Evolutionary conservation across 2,888 invertebrate species (phyloP).

Genomic region (Ennomos erosarius): DNA sequence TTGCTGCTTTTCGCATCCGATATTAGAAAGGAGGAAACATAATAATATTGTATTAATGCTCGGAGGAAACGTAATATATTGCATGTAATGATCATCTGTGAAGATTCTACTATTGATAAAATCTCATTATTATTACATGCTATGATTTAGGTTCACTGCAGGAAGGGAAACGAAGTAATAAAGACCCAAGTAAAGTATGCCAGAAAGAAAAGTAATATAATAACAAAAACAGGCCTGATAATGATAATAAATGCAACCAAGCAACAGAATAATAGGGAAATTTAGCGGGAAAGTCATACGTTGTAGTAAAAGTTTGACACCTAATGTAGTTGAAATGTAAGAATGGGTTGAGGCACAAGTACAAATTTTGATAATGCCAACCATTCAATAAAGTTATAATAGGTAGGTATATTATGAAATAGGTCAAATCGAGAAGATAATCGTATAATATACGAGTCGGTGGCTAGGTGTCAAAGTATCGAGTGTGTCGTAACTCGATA

Average conservation of each 20-base stretch:
- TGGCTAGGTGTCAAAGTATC: slow-evolving; percentile 73
- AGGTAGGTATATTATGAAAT: slow-evolving; percentile 45
- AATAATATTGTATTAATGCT: slow-evolving; percentile 44
- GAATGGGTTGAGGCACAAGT: background rate
- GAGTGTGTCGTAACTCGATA: slow-evolving; percentile 75
- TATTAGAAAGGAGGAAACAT: slow-evolving; percentile 38
- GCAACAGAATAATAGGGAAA: no score
- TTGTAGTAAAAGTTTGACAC: no score
- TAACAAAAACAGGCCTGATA: background rate
- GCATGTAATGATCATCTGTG: slow-evolving; percentile 27
- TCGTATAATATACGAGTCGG: slow-evolving; percentile 58
- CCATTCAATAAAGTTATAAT: slow-evolving; percentile 11
- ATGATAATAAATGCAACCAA: background rate
- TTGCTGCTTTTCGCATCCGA: slow-evolving; percentile 36
- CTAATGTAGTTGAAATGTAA: background rate
- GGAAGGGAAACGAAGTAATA: background rate
- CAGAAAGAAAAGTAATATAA: background rate
- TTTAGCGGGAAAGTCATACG: no score
- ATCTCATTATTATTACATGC: slow-evolving; percentile 21
- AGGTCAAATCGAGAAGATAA: slow-evolving; percentile 64
- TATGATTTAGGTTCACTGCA: slow-evolving; percentile 17
- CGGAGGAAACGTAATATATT: slow-evolving; percentile 34
- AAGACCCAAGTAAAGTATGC: background rate
- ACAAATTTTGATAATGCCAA: slow-evolving; percentile 17
- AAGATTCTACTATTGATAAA: slow-evolving; percentile 34